These are phyloP conservation scores for Aulostomus chinensis DNA, from an alignment of 2,797 vertebrate genomes.

Conservation along the genomic window DNA sequence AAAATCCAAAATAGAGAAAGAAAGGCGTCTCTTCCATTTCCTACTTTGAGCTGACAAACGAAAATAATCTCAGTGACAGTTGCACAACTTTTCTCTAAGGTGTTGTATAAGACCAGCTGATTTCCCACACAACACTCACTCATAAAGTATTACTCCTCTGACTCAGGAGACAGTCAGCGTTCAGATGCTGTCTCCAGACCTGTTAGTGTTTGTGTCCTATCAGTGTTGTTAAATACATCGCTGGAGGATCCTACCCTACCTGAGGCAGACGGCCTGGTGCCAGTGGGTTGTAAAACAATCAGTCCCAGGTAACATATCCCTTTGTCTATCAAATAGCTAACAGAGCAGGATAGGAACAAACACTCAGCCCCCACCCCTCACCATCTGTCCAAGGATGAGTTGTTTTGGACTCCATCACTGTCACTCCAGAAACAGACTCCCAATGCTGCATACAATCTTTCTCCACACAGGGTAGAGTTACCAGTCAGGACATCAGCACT, in stretches of 20 bases:
- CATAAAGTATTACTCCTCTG: slow-evolving; percentile 30
- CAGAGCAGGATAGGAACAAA: slow-evolving; percentile 51
- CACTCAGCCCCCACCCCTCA: slow-evolving; percentile 15
- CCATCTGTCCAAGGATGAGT: slow-evolving; percentile 22
- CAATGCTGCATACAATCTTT: slow-evolving; percentile 17
- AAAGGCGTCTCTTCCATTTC: not conserved
- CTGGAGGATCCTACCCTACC: slow-evolving; percentile 60
- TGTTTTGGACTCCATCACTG: slow-evolving; percentile 49
- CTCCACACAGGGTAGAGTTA: slow-evolving; percentile 30
- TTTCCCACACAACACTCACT: slow-evolving; percentile 23
- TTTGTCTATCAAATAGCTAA: slow-evolving; percentile 63
- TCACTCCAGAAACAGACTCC: slow-evolving; percentile 46
- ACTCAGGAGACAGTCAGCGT: slow-evolving; percentile 41
- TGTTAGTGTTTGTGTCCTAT: slow-evolving; percentile 40
- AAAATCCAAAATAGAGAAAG: not conserved
- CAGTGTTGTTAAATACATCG: slow-evolving; percentile 51
- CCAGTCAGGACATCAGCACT: slow-evolving; percentile 9
- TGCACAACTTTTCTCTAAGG: not conserved
- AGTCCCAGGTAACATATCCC: slow-evolving; percentile 55
- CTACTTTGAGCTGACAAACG: no score
- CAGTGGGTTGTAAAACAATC: slow-evolving; percentile 77
- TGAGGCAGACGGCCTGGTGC: slow-evolving; percentile 81
- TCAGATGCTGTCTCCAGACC: not conserved
- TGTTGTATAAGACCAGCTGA: slow-evolving; percentile 1
- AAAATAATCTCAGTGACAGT: slow-evolving; percentile 2